Percentiles rank a stretch among this genome's conserved stretches.
phyloP scores from a whole-genome alignment of 1,140 invertebrate species.

The Apis cerana region DNA sequence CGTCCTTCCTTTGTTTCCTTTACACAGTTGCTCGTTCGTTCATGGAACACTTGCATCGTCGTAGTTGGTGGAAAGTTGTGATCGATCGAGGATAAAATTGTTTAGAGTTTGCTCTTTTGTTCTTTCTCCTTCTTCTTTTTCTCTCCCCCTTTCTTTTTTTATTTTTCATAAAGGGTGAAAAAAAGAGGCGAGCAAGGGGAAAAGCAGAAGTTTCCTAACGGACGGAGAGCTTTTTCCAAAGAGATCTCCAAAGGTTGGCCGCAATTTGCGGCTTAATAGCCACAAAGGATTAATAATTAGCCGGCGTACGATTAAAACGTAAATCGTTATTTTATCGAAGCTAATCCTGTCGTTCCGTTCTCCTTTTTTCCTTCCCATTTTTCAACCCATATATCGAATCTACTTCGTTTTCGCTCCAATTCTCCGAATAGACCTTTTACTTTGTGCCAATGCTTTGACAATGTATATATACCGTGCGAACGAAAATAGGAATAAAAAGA shows the following conservation, averaged over 20 bases:
- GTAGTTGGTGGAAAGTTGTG: not conserved
- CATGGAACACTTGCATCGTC: not conserved
- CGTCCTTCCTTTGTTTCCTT: not conserved
- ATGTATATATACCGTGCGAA: not conserved
- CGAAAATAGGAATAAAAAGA: not conserved
- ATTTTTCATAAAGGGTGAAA: not conserved
- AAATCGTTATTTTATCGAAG: not conserved
- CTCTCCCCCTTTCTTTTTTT: not conserved
- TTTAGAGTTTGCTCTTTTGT: conserved; percentile 3
- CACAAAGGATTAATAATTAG: conserved; percentile 33
- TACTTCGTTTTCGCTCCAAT: conserved; percentile 3
- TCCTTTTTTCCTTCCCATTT: no score
- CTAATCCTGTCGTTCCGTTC: not conserved
- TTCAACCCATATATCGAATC: not conserved
- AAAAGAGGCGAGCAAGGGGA: not conserved
- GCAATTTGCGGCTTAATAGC: conserved; percentile 17
- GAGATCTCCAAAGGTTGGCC: conserved; percentile 2
- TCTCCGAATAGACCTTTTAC: not conserved
- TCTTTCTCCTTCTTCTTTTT: no score
- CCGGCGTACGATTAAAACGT: conserved; percentile 7
- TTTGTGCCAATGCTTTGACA: not conserved
- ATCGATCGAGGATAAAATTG: conserved; percentile 15
- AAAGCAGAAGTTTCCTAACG: not conserved
- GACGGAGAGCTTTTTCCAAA: not conserved
- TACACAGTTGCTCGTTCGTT: not conserved